phyloP scores from a whole-genome alignment of 2,888 invertebrate species.

The Drosophila demipolita region DNA sequence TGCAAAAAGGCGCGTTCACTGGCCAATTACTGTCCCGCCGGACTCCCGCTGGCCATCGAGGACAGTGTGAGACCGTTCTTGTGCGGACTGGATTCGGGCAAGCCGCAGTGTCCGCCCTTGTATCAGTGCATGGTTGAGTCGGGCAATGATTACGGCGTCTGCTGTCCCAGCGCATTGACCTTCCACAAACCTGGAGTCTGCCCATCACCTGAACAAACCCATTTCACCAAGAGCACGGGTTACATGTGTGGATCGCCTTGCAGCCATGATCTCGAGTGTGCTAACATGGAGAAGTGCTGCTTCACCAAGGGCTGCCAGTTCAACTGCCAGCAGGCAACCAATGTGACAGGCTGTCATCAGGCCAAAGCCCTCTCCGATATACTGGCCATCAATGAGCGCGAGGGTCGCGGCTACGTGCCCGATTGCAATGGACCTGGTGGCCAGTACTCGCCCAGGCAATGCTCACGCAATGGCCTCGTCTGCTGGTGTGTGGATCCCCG shows the following conservation, averaged over 20 bases:
- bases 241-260: conserved; percentile 89
- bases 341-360: conserved; percentile 91
- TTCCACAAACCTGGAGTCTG: conserved; percentile 92
- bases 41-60: conserved; percentile 89
- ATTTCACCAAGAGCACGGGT: conserved; percentile 83
- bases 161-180: conserved; percentile 92
- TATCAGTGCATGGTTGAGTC: conserved; percentile 92
- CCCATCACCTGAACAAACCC: conserved; percentile 86
- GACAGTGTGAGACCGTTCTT: conserved; percentile 92
- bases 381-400: conserved; percentile 91
- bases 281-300: conserved; percentile 93
- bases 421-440: conserved; percentile 90
- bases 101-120: conserved; percentile 93
- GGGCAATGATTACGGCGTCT: conserved; percentile 94
- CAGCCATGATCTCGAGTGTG: conserved; percentile 92
- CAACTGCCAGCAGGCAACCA: conserved; percentile 90
- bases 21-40: conserved; percentile 92
- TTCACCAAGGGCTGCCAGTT: conserved; percentile 90
- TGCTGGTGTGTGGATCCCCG: conserved; percentile 94
- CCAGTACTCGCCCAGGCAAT: conserved; percentile 90
- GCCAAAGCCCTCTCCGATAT: conserved; percentile 92
- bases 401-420: conserved; percentile 93
- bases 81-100: conserved; percentile 92
- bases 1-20: conserved; percentile 92
- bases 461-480: conserved; percentile 93